Percentiles rank a stretch among this genome's conserved stretches.
Evolutionary conservation across 2,113 vertebrate genomes (phyloP).

Genomic region (Rostratula benghalensis): DNA sequence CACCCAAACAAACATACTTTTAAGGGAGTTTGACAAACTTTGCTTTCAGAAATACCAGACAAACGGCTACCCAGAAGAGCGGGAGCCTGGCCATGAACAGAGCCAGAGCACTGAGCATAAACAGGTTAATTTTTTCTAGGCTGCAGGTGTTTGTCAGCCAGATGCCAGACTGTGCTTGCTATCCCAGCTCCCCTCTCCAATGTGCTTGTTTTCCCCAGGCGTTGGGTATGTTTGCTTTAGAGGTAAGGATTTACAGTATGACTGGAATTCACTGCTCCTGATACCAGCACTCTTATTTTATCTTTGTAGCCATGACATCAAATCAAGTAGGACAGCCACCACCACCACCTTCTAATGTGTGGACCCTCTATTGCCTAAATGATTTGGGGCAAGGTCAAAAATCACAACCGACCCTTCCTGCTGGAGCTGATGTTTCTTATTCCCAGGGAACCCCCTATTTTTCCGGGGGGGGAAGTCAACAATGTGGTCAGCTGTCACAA

Average conservation of each 20-base stretch:
- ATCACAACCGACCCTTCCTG: conserved; percentile 36
- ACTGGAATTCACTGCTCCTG: conserved; percentile 44
- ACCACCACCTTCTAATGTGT: conserved; percentile 62
- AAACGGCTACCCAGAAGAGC: background rate
- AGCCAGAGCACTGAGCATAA: background rate
- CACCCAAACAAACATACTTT: too few relatives aligned
- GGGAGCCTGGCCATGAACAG: background rate
- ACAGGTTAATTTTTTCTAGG: background rate
- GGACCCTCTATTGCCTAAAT: conserved; percentile 70
- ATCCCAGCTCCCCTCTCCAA: conserved; percentile 12
- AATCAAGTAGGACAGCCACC: conserved; percentile 66
- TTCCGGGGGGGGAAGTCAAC: conserved; percentile 46
- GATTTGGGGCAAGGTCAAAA: conserved; percentile 64
- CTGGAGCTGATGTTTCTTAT: conserved; percentile 26
- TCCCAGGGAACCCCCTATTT: conserved; percentile 41
- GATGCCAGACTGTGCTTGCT: background rate
- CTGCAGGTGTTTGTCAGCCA: background rate
- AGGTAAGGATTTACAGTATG: background rate
- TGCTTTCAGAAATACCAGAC: background rate
- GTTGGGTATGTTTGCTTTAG: background rate
- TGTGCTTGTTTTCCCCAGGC: conserved; percentile 24
- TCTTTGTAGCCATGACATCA: conserved; percentile 69
- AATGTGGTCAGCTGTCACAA: conserved; percentile 19
- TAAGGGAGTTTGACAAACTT: background rate
- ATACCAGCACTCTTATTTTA: conserved; percentile 50